These are phyloP conservation scores for Cyanoliseus patagonus DNA, from an alignment of 2,113 vertebrate genomes.

Conservation along the genomic window DNA sequence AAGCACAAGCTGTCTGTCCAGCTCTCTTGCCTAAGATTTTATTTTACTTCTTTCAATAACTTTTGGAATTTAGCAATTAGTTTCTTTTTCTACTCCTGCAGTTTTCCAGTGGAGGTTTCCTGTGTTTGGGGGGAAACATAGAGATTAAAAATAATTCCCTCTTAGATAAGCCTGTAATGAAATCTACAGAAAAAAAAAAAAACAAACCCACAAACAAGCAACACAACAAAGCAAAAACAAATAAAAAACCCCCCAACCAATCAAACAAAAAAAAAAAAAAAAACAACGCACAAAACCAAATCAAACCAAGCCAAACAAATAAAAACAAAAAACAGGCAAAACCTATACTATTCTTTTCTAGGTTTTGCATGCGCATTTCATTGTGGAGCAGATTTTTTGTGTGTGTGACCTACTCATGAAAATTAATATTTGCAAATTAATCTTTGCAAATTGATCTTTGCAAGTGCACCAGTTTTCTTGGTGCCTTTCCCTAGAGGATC, in stretches of 20 bases:
- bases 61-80: neutral
- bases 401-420: neutral
- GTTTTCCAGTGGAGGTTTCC: neutral
- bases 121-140: neutral
- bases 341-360: neutral
- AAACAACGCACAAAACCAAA: neutral
- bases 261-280: neutral
- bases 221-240: neutral
- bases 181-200: rapidly evolving
- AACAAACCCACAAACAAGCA: neutral
- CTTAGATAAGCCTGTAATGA: rapidly evolving
- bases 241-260: neutral
- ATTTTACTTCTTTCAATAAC: neutral
- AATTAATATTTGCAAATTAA: neutral
- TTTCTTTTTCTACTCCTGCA: neutral
- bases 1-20: neutral
- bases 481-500: neutral
- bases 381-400: neutral
- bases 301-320: neutral
- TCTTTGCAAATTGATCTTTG: neutral
- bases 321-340: neutral
- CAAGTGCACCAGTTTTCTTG: neutral
- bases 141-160: neutral
- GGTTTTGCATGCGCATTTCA: neutral
- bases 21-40: neutral